phyloP scores from a whole-genome alignment of 2,113 vertebrate species.

The Cyanoderma ruficeps region DNA sequence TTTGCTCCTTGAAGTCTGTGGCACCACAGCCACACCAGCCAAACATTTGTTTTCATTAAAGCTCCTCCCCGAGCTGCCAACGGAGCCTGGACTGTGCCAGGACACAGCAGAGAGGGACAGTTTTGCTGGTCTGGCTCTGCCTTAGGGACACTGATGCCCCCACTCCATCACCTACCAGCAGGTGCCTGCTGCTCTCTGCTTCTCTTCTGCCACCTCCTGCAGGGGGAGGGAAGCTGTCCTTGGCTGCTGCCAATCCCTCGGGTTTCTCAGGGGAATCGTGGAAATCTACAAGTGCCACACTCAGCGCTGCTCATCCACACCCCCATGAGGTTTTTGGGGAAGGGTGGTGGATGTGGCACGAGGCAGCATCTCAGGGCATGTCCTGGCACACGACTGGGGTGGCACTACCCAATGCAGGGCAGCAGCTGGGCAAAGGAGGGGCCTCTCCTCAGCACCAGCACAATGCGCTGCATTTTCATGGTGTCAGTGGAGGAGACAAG shows the following conservation, averaged over 20 bases:
- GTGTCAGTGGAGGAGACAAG: not conserved
- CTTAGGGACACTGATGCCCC: not conserved
- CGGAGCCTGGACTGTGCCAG: not conserved
- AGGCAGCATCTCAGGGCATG: not conserved
- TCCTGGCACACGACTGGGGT: not conserved
- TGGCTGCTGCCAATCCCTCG: fast-evolving
- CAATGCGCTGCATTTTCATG: not conserved
- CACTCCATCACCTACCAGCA: not conserved
- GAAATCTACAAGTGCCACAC: fast-evolving
- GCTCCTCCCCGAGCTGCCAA: not conserved
- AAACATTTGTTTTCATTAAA: not conserved
- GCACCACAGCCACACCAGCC: not conserved
- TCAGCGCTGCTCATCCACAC: fast-evolving
- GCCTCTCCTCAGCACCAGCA: not conserved
- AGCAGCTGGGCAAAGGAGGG: not conserved
- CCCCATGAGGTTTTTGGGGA: fast-evolving
- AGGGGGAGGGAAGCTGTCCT: not conserved
- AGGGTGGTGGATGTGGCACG: not conserved
- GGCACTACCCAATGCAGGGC: not conserved
- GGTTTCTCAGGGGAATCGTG: fast-evolving
- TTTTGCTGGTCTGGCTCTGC: not conserved
- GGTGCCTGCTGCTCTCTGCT: not conserved
- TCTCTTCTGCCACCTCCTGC: not conserved
- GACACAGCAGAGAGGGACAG: not conserved
- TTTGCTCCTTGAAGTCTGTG: not conserved